These are phyloP conservation scores for Lepidurus couesii DNA, from an alignment of 1,140 invertebrate genomes.

Conservation along the genomic window DNA sequence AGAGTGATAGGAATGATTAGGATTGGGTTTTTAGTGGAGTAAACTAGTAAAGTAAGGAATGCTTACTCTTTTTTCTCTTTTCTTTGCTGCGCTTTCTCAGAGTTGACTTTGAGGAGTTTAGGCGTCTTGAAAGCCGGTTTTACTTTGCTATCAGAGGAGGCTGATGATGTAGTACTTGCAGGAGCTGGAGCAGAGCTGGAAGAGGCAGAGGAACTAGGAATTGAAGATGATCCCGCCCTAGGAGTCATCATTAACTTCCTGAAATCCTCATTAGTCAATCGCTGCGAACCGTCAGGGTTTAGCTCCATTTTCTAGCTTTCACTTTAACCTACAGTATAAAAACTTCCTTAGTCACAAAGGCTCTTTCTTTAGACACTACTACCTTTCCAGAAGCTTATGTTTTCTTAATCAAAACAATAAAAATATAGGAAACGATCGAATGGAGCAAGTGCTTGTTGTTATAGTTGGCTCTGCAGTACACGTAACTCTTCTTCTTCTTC, in stretches of 20 bases:
- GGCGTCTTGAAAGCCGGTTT: conserved; percentile 33
- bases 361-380: no score
- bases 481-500: no score
- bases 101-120: conserved; percentile 40
- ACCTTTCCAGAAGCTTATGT: no score
- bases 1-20: conserved; percentile 32
- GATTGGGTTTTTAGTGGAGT: conserved; percentile 34
- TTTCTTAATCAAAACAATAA: no score
- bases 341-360: no score
- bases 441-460: no score
- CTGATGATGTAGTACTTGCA: conserved; percentile 23
- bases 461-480: no score
- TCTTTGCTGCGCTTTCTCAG: conserved; percentile 57
- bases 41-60: conserved; percentile 38
- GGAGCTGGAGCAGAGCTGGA: conserved; percentile 36
- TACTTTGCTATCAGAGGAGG: not conserved
- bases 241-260: conserved; percentile 93
- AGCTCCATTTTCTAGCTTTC: not conserved
- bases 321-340: not conserved
- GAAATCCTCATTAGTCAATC: conserved; percentile 92
- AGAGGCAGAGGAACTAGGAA: conserved; percentile 34
- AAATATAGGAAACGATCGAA: no score
- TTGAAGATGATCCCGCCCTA: conserved; percentile 44
- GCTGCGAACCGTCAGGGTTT: conserved; percentile 37
- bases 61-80: conserved; percentile 65